These are phyloP conservation scores for Hoplodrina blanda DNA, from an alignment of 2,888 invertebrate species.

Conservation along the genomic window DNA sequence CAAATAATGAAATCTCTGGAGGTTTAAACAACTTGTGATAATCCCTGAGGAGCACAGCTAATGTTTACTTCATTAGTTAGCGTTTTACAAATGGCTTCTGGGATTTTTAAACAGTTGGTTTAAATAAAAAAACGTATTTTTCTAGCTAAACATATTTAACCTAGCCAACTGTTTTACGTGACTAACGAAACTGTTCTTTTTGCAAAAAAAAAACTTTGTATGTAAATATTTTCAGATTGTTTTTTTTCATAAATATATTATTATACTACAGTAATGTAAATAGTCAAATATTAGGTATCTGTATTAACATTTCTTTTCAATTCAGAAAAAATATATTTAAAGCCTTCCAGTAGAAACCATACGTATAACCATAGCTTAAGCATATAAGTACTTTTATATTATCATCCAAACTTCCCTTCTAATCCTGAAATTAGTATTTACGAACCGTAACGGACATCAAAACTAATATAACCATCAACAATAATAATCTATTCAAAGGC, in stretches of 20 bases:
- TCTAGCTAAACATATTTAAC: not conserved
- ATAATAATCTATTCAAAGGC: slow-evolving; percentile 78
- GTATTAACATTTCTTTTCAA: no score
- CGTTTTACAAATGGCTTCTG: slow-evolving; percentile 66
- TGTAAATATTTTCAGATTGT: no score
- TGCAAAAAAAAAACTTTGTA: no score
- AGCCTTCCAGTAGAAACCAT: no score
- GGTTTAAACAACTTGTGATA: slow-evolving; percentile 29
- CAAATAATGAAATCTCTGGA: slow-evolving; percentile 64
- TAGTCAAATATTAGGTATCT: no score
- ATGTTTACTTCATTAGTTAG: slow-evolving; percentile 74
- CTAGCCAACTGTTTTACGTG: not conserved
- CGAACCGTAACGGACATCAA: slow-evolving; percentile 51
- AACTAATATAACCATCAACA: slow-evolving; percentile 47
- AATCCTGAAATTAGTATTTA: slow-evolving; percentile 61
- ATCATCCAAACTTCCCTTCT: slow-evolving; percentile 13
- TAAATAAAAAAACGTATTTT: not conserved
- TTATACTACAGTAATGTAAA: no score
- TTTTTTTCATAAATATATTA: no score
- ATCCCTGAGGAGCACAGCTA: slow-evolving; percentile 60
- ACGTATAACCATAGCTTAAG: no score
- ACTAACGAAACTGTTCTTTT: not conserved
- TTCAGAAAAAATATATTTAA: no score
- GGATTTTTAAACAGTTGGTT: slow-evolving; percentile 35
- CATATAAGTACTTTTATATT: no score